Conservation (phyloP, 2,888 invertebrate genomes). For the Sepioteuthis lessoniana region DNA sequence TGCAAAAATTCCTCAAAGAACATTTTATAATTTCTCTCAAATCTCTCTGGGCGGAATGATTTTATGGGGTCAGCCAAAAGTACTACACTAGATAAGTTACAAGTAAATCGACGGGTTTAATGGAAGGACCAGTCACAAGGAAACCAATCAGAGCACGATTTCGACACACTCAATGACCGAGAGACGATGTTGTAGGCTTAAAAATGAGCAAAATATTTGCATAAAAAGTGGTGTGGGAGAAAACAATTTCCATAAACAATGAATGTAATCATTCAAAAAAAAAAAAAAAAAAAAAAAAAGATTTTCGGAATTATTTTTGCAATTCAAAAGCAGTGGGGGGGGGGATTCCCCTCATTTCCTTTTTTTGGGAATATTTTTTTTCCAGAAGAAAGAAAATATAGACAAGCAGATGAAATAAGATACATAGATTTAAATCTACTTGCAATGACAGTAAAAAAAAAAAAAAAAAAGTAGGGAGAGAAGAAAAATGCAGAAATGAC, state of each 20-base stretch:
- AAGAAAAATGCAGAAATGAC: too few species aligned
- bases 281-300: not conserved
- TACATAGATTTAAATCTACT: not conserved
- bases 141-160: too few species aligned
- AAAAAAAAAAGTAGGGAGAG: not conserved
- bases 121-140: too few species aligned
- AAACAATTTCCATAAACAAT: not conserved
- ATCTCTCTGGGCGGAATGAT: too few species aligned
- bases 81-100: too few species aligned
- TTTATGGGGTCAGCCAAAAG: too few species aligned
- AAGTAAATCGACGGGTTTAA: too few species aligned
- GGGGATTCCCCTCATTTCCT: not conserved
- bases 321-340: not conserved
- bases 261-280: not conserved
- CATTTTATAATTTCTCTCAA: too few species aligned
- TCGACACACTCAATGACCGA: too few species aligned
- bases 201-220: not conserved
- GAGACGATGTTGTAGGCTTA: not conserved
- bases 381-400: not conserved
- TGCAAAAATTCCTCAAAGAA: too few species aligned
- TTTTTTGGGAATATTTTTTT: not conserved
- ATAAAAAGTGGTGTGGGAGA: not conserved
- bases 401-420: not conserved
- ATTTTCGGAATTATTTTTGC: not conserved
- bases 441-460: not conserved